phyloP scores from a whole-genome alignment of 2,797 vertebrate species.

The Cyclopterus lumpus region DNA sequence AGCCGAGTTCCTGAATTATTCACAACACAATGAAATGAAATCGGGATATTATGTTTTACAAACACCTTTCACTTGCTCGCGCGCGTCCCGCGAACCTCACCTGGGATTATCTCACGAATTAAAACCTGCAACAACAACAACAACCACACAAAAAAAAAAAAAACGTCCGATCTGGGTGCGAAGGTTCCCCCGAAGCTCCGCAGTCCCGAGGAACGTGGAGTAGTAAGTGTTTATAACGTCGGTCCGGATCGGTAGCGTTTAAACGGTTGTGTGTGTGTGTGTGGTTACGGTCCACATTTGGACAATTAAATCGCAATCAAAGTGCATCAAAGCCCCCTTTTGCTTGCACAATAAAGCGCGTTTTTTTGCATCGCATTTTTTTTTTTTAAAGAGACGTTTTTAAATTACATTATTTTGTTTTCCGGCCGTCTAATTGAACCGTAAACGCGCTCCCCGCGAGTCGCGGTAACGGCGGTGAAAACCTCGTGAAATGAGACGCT shows the following conservation, averaged over 20 bases:
- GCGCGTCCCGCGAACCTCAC: conserved; percentile 22
- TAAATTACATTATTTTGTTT: no score
- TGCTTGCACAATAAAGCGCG: conserved; percentile 38
- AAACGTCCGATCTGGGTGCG: conserved; percentile 53
- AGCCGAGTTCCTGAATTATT: conserved; percentile 82
- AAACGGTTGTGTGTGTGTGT: conserved; percentile 13
- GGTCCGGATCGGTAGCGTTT: conserved; percentile 35
- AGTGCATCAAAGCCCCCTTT: conserved; percentile 1
- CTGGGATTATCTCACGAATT: conserved; percentile 63
- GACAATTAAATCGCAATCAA: background rate
- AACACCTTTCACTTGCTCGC: conserved; percentile 44
- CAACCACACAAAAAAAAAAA: no score
- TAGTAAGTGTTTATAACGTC: conserved; percentile 83
- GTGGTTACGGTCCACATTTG: conserved; percentile 7
- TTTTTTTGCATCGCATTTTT: conserved; percentile 12
- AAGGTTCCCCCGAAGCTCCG: conserved; percentile 75
- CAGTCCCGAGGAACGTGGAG: conserved; percentile 80
- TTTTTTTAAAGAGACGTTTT: no score
- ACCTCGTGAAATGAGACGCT: background rate
- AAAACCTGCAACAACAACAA: conserved; percentile 39
- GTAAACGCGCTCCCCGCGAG: background rate
- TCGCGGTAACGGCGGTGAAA: background rate
- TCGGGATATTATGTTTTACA: conserved; percentile 60
- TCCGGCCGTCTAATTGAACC: no score
- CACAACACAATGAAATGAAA: conserved; percentile 73